These are phyloP conservation scores for Papilio polyxenes DNA, from an alignment of 1,140 invertebrate genomes.

Conservation along the genomic window DNA sequence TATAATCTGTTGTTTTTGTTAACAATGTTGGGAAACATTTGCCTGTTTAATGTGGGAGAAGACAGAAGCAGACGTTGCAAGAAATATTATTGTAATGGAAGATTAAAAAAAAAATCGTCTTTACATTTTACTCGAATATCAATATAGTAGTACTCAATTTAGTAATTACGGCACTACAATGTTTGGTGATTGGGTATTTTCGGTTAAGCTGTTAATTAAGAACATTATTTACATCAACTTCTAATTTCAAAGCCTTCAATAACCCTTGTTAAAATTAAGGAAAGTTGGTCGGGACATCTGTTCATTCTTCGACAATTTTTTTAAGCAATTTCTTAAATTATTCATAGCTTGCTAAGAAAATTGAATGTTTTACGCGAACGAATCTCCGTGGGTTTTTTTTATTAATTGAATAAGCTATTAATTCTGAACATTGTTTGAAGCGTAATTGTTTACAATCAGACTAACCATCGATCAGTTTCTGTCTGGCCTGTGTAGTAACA, in stretches of 20 bases:
- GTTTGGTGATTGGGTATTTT: not conserved
- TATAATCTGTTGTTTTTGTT: no score
- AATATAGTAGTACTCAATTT: not conserved
- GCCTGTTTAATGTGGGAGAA: no score
- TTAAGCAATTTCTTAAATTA: slow-evolving; percentile 27
- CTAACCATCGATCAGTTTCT: slow-evolving; percentile 29
- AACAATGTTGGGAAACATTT: no score
- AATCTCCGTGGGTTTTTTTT: slow-evolving; percentile 23
- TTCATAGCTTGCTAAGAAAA: slow-evolving; percentile 21
- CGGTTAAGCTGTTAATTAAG: not conserved
- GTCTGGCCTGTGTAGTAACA: slow-evolving; percentile 12
- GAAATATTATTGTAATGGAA: no score
- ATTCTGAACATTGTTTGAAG: slow-evolving; percentile 29
- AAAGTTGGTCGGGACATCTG: slow-evolving; percentile 19
- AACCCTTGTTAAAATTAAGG: not conserved
- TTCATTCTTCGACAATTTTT: not conserved
- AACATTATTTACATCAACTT: not conserved
- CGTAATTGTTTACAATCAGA: slow-evolving; percentile 25
- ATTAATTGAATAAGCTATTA: slow-evolving; percentile 28
- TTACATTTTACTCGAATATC: no score
- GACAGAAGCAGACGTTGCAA: no score
- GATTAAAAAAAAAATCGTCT: no score
- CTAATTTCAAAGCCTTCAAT: not conserved
- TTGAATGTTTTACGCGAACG: slow-evolving; percentile 14
- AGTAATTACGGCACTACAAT: not conserved